Evolutionary conservation across 35 echinoderm and acorn worm genomes (phyloP).

Genomic region (Amphiura filiformis): DNA sequence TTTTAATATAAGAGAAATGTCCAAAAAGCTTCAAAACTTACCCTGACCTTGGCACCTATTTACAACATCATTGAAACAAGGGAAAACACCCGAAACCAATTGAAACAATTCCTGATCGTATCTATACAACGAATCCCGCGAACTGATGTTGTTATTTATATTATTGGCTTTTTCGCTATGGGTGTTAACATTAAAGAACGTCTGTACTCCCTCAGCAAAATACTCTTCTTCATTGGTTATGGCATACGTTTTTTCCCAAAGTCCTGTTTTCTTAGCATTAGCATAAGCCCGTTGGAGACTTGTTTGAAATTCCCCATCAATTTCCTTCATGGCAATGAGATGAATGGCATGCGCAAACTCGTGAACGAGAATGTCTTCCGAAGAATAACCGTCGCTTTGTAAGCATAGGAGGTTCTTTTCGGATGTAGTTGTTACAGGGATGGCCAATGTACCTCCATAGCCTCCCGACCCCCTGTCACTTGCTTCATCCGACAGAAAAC

Average conservation of each 20-base stretch:
- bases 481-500: conserved; percentile 39
- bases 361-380: conserved; percentile 79
- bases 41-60: conserved; percentile 53
- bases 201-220: conserved; percentile 85
- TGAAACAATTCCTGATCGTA: conserved; percentile 77
- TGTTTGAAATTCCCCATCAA: conserved; percentile 16
- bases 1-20: conserved; percentile 25
- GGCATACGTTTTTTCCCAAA: conserved; percentile 70
- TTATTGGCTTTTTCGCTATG: not conserved
- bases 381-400: conserved; percentile 33
- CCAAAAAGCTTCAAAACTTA: not conserved
- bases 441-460: conserved; percentile 74
- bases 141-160: conserved; percentile 58
- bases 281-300: conserved; percentile 61
- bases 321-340: conserved; percentile 54
- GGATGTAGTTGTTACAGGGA: conserved; percentile 70
- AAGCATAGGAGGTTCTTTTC: conserved; percentile 85
- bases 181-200: conserved; percentile 44
- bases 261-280: conserved; percentile 46
- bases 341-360: conserved; percentile 71
- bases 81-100: conserved; percentile 75
- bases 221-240: conserved; percentile 76
- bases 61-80: conserved; percentile 76
- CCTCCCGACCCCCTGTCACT: conserved; percentile 45
- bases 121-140: conserved; percentile 41